Conservation (phyloP, 2,113 vertebrate genomes). For the Paracanthobrama guichenoti region DNA sequence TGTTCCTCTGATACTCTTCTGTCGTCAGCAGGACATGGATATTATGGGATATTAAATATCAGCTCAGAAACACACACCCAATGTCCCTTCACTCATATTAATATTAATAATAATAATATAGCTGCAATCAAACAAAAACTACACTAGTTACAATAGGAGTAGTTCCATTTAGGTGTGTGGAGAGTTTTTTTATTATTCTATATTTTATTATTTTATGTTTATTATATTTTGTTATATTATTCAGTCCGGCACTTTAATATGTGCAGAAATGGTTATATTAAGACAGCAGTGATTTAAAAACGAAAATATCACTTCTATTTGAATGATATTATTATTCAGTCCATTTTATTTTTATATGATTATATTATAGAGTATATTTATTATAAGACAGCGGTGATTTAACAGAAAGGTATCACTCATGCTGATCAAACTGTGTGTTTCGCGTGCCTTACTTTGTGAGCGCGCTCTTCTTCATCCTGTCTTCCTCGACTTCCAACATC, state of each 20-base stretch:
- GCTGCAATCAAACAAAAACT: neutral
- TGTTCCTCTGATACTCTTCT: neutral
- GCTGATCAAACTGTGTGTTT: no score
- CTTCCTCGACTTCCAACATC: conserved; percentile 59
- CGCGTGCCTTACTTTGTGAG: conserved; percentile 65
- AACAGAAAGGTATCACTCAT: no score
- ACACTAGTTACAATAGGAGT: neutral
- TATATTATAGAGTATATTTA: no score
- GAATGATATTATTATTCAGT: no score
- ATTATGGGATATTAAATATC: conserved; percentile 1
- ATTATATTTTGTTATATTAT: neutral
- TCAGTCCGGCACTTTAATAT: neutral
- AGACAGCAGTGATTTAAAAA: no score
- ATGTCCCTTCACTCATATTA: neutral
- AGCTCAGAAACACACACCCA: neutral
- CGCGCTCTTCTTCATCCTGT: conserved; percentile 67
- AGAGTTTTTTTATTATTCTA: no score
- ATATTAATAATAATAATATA: neutral
- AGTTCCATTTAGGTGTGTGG: neutral
- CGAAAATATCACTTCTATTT: no score
- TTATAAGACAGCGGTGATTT: no score
- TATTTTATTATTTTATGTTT: no score
- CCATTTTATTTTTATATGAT: no score
- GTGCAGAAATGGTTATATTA: neutral
- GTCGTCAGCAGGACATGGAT: neutral